Conservation (phyloP, 2,888 invertebrate genomes). For the Ornithoptera alexandrae region DNA sequence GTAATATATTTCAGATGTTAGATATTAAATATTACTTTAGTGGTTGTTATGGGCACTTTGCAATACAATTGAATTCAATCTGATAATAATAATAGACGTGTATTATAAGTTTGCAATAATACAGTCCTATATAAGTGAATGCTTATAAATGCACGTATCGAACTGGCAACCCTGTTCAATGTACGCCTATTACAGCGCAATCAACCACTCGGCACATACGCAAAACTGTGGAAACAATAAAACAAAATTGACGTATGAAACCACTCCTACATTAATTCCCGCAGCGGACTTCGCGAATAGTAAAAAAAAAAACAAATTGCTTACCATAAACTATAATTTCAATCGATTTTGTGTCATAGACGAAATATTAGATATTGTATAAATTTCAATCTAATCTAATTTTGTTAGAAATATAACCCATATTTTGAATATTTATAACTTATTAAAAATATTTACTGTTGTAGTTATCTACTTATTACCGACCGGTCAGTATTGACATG, state of each 20-base stretch:
- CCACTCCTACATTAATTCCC: slow-evolving; percentile 36
- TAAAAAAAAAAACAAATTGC: slow-evolving; percentile 25
- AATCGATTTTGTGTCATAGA: background rate
- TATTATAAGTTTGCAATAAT: background rate
- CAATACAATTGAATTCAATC: too few species aligned
- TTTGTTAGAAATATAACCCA: background rate
- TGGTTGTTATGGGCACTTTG: too few species aligned
- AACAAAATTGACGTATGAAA: slow-evolving; percentile 75
- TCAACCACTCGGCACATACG: slow-evolving; percentile 75
- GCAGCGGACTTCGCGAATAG: slow-evolving; percentile 16
- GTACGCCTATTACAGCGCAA: slow-evolving; percentile 73
- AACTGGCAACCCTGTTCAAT: slow-evolving; percentile 33
- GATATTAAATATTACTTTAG: too few species aligned
- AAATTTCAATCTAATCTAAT: background rate
- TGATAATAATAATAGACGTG: too few species aligned
- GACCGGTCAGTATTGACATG: background rate
- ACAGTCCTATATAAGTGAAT: too few species aligned
- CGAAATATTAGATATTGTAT: background rate
- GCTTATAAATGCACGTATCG: background rate
- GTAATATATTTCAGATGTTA: too few species aligned
- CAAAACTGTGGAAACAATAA: slow-evolving; percentile 75
- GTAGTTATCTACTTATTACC: background rate
- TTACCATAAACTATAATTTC: slow-evolving; percentile 2
- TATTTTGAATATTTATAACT: background rate
- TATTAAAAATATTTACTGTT: background rate